phyloP scores from a whole-genome alignment of 1,140 invertebrate species.

The Trissolcus basalis region DNA sequence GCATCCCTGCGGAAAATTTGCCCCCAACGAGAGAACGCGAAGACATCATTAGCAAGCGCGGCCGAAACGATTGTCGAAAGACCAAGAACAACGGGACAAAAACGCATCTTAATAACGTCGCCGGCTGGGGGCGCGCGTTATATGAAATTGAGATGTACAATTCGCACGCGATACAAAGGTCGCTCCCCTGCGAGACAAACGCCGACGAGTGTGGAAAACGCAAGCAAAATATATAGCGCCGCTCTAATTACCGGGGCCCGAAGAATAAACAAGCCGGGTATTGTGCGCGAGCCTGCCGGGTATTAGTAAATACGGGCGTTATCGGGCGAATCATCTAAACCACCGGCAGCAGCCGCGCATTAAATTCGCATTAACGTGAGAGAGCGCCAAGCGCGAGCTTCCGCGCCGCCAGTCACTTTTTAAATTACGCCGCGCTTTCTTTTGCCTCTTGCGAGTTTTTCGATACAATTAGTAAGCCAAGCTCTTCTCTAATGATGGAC shows the following conservation, averaged over 20 bases:
- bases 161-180: conserved; percentile 11
- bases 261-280: conserved; percentile 38
- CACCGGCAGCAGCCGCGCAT: conserved; percentile 37
- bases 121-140: conserved; percentile 1
- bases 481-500: background rate
- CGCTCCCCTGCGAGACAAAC: conserved; percentile 16
- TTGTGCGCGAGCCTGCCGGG: conserved; percentile 32
- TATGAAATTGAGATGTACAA: conserved; percentile 12
- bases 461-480: conserved; percentile 3
- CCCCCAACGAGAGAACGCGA: conserved; percentile 7
- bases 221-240: conserved; percentile 21
- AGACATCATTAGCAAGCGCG: conserved; percentile 35
- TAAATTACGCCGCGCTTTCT: background rate
- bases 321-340: conserved; percentile 55
- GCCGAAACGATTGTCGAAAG: background rate
- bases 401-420: background rate
- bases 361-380: conserved; percentile 51
- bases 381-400: conserved; percentile 12
- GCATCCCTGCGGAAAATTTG: conserved; percentile 9
- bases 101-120: conserved; percentile 35
- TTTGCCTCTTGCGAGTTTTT: background rate
- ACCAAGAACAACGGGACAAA: conserved; percentile 3
- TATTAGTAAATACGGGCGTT: conserved; percentile 55
- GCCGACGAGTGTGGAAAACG: conserved; percentile 38
- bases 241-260: conserved; percentile 49